Evolutionary conservation across 2,888 invertebrate species (phyloP), one percentile per base, ranked within the genome.

Genomic region (Tanaodytes sp.): DNA sequence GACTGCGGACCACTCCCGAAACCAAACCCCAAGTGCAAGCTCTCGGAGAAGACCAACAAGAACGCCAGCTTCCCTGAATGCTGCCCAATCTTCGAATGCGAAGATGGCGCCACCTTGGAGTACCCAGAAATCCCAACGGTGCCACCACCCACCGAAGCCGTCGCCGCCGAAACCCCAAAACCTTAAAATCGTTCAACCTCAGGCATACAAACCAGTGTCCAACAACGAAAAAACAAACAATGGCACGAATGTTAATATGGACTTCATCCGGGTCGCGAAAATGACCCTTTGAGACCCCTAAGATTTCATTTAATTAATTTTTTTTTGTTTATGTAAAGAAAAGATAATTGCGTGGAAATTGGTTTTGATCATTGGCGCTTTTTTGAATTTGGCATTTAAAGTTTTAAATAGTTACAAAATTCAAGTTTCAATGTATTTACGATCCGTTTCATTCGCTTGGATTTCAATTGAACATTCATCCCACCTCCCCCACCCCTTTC

Each of bases 1-100:
- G 95, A 95, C 86, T 96, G 95, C 79, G 95, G 95, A 9, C 95
- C 95, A 14, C 88, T 95, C 73, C 95, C 95, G 3, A 88, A 95
- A 73, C 91, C 93, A 70, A 95, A 95, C 85, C 91, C 92, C 72
- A 94, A 94, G 83, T 95, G 95, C 90, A 94, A 94, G 85, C 89
- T 95, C 68, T 93, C 89, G 86, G 94, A 94, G 4, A 93, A 93
- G 84, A 95, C 95, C 80, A 94, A 95, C 89, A 95, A 94, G 86
- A 94, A 94, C 6, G 94, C 95, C 1, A 86, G 91, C 1, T 96
- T 95, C 91, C 95, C 95, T 5, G 89, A 87, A 23, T 95, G 95
- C 85, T 96, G 95, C 83, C 95, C 95, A 1, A 87, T 87, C 72
- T 95, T 95, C 88, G 92, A 91, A 6, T 95, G 95, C 86, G 94